A percentile compares a stretch with the other conserved stretches of the same genome.
Conservation (phyloP, 2,888 invertebrate genomes). For the Drosophila borborema region DNA sequence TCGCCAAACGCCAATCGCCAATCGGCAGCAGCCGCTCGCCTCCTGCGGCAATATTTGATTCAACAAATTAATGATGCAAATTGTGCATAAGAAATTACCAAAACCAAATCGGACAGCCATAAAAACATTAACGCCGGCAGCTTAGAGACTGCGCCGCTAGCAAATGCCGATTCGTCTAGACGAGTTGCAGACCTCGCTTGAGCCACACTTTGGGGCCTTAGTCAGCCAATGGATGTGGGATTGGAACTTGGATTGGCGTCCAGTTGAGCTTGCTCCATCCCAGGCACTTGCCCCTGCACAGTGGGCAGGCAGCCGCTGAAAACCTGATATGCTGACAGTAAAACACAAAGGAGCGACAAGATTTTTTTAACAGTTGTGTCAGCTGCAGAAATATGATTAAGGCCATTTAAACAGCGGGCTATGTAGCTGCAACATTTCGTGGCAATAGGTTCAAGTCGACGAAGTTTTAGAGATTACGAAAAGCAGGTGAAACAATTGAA, state of each 20-base stretch:
- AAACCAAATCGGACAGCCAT: conserved; percentile 19
- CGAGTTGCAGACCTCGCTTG: conserved; percentile 28
- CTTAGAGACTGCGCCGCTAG: conserved; percentile 11
- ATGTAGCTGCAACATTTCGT: neutral
- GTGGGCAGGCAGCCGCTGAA: conserved; percentile 12
- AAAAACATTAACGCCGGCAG: conserved; percentile 16
- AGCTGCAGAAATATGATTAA: conserved; percentile 1
- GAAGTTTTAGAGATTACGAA: neutral
- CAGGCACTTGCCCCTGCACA: conserved; percentile 27
- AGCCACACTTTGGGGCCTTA: conserved; percentile 32
- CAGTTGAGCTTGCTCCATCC: conserved; percentile 3
- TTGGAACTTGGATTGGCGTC: conserved; percentile 16
- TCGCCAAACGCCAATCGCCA: neutral
- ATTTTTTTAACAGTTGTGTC: neutral
- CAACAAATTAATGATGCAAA: conserved; percentile 65
- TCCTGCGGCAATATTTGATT: conserved; percentile 10
- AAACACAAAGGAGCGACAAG: neutral
- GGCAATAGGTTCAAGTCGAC: neutral
- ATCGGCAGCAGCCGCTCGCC: conserved; percentile 3
- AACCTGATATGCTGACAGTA: neutral
- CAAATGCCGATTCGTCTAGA: conserved; percentile 42
- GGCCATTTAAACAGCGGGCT: neutral
- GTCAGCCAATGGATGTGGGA: conserved; percentile 29
- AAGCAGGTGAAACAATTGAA: neutral
- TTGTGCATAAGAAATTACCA: conserved; percentile 46